These are phyloP conservation scores for Lepus americanus DNA, from an alignment of 2,113 vertebrate species.

Conservation along the genomic window DNA sequence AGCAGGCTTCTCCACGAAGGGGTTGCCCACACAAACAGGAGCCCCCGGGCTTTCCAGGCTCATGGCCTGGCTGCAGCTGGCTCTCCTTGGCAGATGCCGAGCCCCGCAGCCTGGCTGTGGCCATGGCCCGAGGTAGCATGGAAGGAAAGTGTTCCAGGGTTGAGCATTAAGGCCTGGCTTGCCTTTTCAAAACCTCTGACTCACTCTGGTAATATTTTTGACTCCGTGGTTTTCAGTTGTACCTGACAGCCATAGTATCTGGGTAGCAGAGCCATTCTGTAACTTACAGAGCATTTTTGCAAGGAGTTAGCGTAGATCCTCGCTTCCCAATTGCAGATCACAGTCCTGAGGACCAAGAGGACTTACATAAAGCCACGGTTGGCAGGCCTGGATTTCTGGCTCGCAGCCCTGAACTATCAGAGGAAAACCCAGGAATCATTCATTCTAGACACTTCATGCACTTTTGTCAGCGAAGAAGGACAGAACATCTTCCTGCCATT, in stretches of 20 bases:
- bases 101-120: not conserved
- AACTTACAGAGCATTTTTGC: not conserved
- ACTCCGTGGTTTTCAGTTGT: constrained; percentile 29
- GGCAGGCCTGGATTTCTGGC: not conserved
- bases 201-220: constrained; percentile 37
- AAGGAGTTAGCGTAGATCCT: not conserved
- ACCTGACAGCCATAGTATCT: not conserved
- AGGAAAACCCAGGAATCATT: not conserved
- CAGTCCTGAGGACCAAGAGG: not conserved
- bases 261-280: not conserved
- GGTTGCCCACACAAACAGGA: constrained; percentile 82
- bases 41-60: constrained; percentile 62
- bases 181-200: constrained; percentile 55
- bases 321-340: not conserved
- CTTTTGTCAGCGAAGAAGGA: not conserved
- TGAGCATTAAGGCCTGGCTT: not conserved
- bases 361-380: not conserved
- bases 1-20: constrained; percentile 80
- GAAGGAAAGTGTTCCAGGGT: not conserved
- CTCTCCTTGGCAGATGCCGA: constrained; percentile 24
- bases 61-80: constrained; percentile 49
- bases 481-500: not conserved
- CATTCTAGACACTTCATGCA: not conserved
- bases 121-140: not conserved
- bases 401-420: not conserved